Evolutionary conservation across 2,113 vertebrate species (phyloP).

Genomic region (Mus musculus): GRCm39 chr9:92795501-92796000

Average conservation of each 20-base stretch:
- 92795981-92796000: background rate
- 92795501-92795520: too few relatives aligned
- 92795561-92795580: background rate
- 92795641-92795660: background rate
- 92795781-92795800: background rate
- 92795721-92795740: too few relatives aligned
- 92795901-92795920: constrained; percentile 19
- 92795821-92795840: background rate
- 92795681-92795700: background rate
- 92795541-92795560: background rate
- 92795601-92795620: background rate
- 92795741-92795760: too few relatives aligned
- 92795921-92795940: constrained; percentile 49
- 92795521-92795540: background rate
- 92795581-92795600: background rate
- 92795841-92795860: background rate
- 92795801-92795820: background rate
- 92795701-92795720: background rate
- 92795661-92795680: background rate
- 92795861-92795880: background rate
- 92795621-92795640: background rate
- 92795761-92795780: background rate
- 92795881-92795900: background rate
- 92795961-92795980: background rate
- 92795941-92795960: background rate